Conservation (phyloP, 2,888 invertebrate genomes). For the Athalia circularis region DNA sequence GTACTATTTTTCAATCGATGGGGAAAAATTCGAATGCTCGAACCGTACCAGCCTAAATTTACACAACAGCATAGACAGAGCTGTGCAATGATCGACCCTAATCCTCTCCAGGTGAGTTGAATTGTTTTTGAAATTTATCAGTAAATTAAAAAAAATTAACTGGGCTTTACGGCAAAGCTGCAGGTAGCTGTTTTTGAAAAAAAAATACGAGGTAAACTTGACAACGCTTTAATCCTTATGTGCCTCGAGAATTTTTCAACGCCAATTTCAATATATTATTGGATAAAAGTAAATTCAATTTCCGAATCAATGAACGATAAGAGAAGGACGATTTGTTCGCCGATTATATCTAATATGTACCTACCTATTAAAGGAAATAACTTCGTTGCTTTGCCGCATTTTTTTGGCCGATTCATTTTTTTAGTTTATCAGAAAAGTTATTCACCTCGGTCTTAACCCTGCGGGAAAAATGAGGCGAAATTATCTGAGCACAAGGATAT, state of each 20-base stretch:
- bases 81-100: slow-evolving; percentile 63
- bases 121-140: background rate
- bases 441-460: too few species aligned
- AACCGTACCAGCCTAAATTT: slow-evolving; percentile 93
- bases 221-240: slow-evolving; percentile 4
- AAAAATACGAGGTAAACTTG: background rate
- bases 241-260: background rate
- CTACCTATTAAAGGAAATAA: background rate
- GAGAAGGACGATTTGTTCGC: background rate
- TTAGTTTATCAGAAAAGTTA: too few species aligned
- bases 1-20: slow-evolving; percentile 93
- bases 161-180: too few species aligned
- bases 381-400: background rate
- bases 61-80: slow-evolving; percentile 87
- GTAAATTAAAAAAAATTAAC: background rate
- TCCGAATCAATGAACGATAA: slow-evolving; percentile 12
- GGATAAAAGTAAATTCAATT: slow-evolving; percentile 6
- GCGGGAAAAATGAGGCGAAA: too few species aligned
- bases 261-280: background rate
- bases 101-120: slow-evolving; percentile 56
- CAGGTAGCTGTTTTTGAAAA: too few species aligned
- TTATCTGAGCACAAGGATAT: too few species aligned
- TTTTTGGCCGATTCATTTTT: background rate
- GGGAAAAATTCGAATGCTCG: slow-evolving; percentile 95
- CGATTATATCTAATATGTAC: background rate